These are phyloP conservation scores for Eubucco bourcierii DNA, from an alignment of 2,113 vertebrate species.

Conservation along the genomic window DNA sequence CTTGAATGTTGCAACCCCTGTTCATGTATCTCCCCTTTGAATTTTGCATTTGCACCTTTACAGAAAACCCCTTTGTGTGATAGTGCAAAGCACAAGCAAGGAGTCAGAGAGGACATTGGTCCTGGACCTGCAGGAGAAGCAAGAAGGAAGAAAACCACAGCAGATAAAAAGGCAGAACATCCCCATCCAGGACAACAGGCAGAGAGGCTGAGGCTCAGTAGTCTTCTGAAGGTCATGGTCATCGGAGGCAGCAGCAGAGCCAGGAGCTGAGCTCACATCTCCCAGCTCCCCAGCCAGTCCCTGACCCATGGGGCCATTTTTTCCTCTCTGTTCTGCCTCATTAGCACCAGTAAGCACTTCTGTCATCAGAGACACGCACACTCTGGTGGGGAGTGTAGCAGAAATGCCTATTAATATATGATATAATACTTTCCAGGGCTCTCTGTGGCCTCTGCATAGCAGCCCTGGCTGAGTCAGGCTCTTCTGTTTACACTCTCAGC, in stretches of 20 bases:
- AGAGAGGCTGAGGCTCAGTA: not conserved
- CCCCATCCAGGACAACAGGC: not conserved
- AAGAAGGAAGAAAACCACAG: not conserved
- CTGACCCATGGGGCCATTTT: conserved; percentile 61
- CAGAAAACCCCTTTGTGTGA: not conserved
- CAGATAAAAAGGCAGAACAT: not conserved
- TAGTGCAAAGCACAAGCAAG: not conserved
- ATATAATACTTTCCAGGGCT: conserved; percentile 67
- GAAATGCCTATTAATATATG: conserved; percentile 66
- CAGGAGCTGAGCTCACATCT: conserved; percentile 70
- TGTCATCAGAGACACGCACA: conserved; percentile 66
- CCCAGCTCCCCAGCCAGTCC: conserved; percentile 55
- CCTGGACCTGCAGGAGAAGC: not conserved
- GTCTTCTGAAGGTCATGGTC: not conserved
- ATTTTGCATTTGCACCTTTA: not conserved
- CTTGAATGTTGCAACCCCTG: not conserved
- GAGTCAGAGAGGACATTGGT: accelerated
- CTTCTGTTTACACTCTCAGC: conserved; percentile 55
- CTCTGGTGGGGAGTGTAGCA: conserved; percentile 66
- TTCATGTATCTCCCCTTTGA: not conserved
- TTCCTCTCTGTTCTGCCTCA: conserved; percentile 69
- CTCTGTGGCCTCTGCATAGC: conserved; percentile 29
- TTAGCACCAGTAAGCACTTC: conserved; percentile 69
- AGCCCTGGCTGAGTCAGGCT: conserved; percentile 57
- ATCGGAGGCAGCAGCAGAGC: not conserved